Evolutionary conservation across 2,797 vertebrate genomes (phyloP).

Genomic region (Cyprinodon diabolis): DNA sequence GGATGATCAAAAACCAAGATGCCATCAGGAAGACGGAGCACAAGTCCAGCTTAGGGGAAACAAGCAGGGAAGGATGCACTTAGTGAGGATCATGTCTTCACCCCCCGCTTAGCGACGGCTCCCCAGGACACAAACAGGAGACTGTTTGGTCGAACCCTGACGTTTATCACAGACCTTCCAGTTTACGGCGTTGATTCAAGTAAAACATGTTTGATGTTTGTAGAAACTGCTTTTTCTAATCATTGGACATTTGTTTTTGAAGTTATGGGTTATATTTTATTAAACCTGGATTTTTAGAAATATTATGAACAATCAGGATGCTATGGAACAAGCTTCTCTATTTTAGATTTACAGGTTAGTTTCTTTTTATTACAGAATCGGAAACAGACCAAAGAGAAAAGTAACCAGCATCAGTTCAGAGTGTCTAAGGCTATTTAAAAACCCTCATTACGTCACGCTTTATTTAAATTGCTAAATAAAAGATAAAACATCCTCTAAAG

Average conservation of each 20-base stretch:
- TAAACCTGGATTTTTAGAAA: neutral
- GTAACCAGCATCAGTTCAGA: neutral
- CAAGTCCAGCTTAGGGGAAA: conserved; percentile 49
- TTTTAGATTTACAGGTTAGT: neutral
- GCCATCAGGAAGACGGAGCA: conserved; percentile 55
- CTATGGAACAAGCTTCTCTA: neutral
- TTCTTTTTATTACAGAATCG: neutral
- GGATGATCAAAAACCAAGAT: conserved; percentile 66
- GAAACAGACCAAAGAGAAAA: neutral
- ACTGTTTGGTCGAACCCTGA: conserved; percentile 75
- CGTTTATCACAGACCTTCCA: conserved; percentile 76
- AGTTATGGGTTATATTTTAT: neutral
- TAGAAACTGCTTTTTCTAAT: too few species aligned
- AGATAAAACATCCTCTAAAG: too few species aligned
- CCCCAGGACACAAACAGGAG: conserved; percentile 81
- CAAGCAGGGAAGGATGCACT: conserved; percentile 68
- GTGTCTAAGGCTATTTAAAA: too few species aligned
- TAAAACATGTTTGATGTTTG: conserved; percentile 27
- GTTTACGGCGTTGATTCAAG: conserved; percentile 65
- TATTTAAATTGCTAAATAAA: too few species aligned
- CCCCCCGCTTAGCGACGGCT: conserved; percentile 74
- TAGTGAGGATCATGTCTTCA: conserved; percentile 73
- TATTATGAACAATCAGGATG: neutral
- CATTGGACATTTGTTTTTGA: neutral
- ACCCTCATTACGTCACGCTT: too few species aligned